Base-by-base conservation (phyloP, 2,888 invertebrate species). In the Rhingia campestris region DNA sequence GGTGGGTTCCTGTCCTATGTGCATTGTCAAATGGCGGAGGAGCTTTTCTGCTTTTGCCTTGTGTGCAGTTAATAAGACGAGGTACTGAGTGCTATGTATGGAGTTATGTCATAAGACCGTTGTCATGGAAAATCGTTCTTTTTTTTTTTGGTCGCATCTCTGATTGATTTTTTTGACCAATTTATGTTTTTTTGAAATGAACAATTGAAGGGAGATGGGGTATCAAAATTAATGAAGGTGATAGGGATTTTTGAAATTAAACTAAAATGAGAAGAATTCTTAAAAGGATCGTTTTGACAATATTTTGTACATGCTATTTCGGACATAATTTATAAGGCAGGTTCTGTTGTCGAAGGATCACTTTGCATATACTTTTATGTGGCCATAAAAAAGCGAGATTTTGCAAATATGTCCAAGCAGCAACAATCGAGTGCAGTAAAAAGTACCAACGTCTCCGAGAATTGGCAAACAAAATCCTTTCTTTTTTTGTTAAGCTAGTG, bases 41-140 rank as follows among this genome's bases (percentile, higher is more conserved):
- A 76, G 70, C 72, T 72, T 72, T 81, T 72, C 41, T 59, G 69
- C 39, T 58, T 41, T 53, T 66, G 49, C 41, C 53, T 43, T 63
- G 63, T 75, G 41, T 56, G 43, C 47, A 49, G 22, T 47, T 47
- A 49, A 37, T 22, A 63, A 54, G 66, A 67, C 43, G 54, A 74
- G 59, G 43, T 33, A 53, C 35, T 53, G 64, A 64, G 51, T 80
- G 59, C 61, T 69, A 56, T 64, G 56, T 53, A 61, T 41, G 74
- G 64, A 64, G 70, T 69, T 77, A 72, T 77, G 81, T 76, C 76
- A 63, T 66, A 77, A 77, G 81, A 59, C 58, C 66, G 77, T 72
- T 81, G 81, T 61, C 54, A 81, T 54, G 70, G 58, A 53, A 47
- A 70, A 63, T n/a, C 1, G 6, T 10, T 30, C 9, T 14, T 49